Base-by-base conservation (phyloP, 2,797 vertebrate species). In the Ctenosaura bakeri region DNA sequence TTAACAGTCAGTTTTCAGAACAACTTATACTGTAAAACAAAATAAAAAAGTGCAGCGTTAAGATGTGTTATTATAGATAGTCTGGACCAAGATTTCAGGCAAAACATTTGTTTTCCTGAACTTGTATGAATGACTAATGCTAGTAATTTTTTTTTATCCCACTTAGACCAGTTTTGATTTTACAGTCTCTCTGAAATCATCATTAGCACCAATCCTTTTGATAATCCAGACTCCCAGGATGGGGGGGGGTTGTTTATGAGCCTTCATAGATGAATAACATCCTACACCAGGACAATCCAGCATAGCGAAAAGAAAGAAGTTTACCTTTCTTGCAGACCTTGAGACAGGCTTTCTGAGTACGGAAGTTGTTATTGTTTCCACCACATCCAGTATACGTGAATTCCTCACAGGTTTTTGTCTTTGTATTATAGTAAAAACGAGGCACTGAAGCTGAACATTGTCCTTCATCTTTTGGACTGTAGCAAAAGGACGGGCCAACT, bases 351-450 rank as follows among this genome's bases (percentile, higher is more conserved):
- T 91, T 94, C 90, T 95, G 95, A 1, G 95, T 97, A 85, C 97
- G 93, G 0, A 99, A 99, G 96, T 99, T 99, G 96, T 99, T 99
- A 93, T 97, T 97, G 94, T 98, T 99, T 69, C 98, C 98, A 7
- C 98, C 98, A 7, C 99, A 99, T 91, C 98, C 99, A 0, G 98
- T 97, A 24, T 99, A 99, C 42, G 81, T 92, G 87, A 99, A 99
- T 95, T 98, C 92, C 91, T 98, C 97, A 54, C 99, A 99, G 50
- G 86, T 96, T 92, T 96, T 98, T 89, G 95, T 96, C 90, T 95
- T 95, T 20, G 59, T 2, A 86, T 98, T 98, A 95, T 98, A 99
- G 96, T 98, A 98, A 95, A 97, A 99, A 3, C 99, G 98, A 16
- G 97, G 94, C 46, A 98, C 97, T 76, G 98, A 98, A 54, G 98